Base-by-base conservation (phyloP, 1,140 invertebrate species). In the Spodoptera litura region DNA sequence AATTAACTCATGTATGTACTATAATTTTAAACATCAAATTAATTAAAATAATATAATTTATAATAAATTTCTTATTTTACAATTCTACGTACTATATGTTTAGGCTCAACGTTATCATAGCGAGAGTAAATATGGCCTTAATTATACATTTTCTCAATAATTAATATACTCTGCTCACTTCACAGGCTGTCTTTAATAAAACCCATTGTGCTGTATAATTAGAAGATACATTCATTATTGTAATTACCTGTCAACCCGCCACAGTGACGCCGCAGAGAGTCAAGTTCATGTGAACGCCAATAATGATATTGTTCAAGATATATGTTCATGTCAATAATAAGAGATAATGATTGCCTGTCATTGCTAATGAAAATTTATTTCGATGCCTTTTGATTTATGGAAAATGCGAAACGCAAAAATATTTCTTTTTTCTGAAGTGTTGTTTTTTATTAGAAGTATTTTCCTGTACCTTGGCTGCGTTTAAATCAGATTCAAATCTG, bases 151-250 rank as follows among this genome's bases (percentile, higher is more conserved):
- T 66, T 66, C 62, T 66, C 66, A 38, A 76, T 61, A 83, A 81
- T 81, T 83, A 83, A 81, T 80, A 81, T 64, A 52, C 53, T 58
- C 66, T 49, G 52, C 75, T 49, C 76, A 74, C 73, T 78, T 56
- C 59, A 71, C 38, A 51, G 59, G 51, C 51, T 25, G 49, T 62
- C 82, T 82, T 81, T 82, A 78, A 80, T 80, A 82, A 82, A 80
- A 81, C 64, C 53, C 73, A 82, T 82, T 84, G 83, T 84, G 75
- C 64, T 66, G 68, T 76, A 74, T 84, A 82, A 84, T 84, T 84
- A 81, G 70, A 78, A 79, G 80, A 72, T 78, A 79, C 79, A 82
- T 68, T 76, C 73, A 78, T 68, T 74, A 66, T 72, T 49, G 51
- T 84, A 82, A 84, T 82, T 80, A 82, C 61, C 44, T 81, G 76